Base-by-base conservation (phyloP, 2,113 vertebrate genomes). In the Muscicapa adusta region DNA sequence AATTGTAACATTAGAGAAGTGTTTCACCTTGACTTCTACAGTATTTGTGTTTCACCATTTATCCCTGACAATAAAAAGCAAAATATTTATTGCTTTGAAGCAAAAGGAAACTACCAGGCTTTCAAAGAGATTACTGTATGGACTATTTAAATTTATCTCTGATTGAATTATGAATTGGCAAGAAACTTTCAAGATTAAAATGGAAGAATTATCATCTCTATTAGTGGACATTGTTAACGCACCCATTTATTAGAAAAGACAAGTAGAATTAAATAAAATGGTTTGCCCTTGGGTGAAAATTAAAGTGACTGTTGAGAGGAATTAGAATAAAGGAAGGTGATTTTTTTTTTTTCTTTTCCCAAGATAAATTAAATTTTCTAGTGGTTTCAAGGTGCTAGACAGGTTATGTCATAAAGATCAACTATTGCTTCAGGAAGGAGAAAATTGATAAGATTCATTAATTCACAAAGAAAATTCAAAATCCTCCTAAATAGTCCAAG, bases 221-320 rank as follows among this genome's bases (percentile, higher is more conserved):
- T 95, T 96, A 95, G 84, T 76, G 89, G 84, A 90, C 85, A 91
- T 93, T 86, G 58, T 96, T 96, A 94, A 96, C 5, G 1, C 51
- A 31, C 6, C 50, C 76, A 94, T 96, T 96, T 95, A 95, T 94
- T 95, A 94, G 67, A 95, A 91, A 92, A 94, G 94, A 95, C 92
- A 95, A 81, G 85, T 83, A 62, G 68, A 96, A 94, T 96, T 94
- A 96, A 94, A 95, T 88, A 94, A 96, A 97, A 94, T 94, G 72
- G 73, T 89, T 94, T 96, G 94, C 95, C 94, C 96, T 97, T 96
- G 89, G 92, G 91, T 93, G 75, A 94, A 96, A 96, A 95, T 97
- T 94, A 94, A 85, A 96, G 60, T 61, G 53, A 94, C 58, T 65
- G 12, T 85, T 93, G 70, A 61, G 62, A 96, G 26, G n/a, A 96